Evolutionary conservation across 2,888 invertebrate genomes (phyloP).

Genomic region (Dimorphilus gyrociliatus): DNA sequence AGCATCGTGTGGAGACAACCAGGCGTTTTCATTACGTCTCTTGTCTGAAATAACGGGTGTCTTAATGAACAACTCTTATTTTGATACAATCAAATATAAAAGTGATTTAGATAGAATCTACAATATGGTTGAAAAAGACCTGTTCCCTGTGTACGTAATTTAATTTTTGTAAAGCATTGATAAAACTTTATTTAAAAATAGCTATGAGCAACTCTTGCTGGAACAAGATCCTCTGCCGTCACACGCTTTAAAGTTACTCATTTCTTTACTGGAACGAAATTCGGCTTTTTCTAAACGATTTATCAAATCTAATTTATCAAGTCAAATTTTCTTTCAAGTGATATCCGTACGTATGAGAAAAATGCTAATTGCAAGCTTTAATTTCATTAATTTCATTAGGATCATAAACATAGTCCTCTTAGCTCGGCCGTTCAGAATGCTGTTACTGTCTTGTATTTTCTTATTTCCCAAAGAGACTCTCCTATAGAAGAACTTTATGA

Average conservation of each 20-base stretch:
- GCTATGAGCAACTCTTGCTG: conserved; percentile 32
- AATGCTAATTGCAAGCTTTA: too few species aligned
- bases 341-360: not conserved
- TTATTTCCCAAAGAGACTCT: conserved; percentile 28
- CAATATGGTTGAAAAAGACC: conserved; percentile 18
- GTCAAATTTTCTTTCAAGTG: too few species aligned
- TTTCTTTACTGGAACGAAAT: conserved; percentile 25
- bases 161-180: too few species aligned
- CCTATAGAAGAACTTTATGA: conserved; percentile 32
- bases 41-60: conserved; percentile 30
- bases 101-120: conserved; percentile 15
- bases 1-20: conserved; percentile 26
- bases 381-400: conserved; percentile 17
- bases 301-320: not conserved
- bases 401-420: conserved; percentile 30
- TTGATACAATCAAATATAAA: conserved; percentile 9
- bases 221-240: conserved; percentile 33
- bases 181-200: conserved; percentile 7
- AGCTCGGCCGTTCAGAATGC: conserved; percentile 29
- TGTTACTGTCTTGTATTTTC: conserved; percentile 20
- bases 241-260: conserved; percentile 26
- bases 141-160: conserved; percentile 29
- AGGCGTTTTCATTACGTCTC: conserved; percentile 22
- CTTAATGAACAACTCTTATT: conserved; percentile 22
- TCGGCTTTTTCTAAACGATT: conserved; percentile 12